Evolutionary conservation across 2,113 vertebrate species (phyloP).

Genomic region (Beaufortia kweichowensis): DNA sequence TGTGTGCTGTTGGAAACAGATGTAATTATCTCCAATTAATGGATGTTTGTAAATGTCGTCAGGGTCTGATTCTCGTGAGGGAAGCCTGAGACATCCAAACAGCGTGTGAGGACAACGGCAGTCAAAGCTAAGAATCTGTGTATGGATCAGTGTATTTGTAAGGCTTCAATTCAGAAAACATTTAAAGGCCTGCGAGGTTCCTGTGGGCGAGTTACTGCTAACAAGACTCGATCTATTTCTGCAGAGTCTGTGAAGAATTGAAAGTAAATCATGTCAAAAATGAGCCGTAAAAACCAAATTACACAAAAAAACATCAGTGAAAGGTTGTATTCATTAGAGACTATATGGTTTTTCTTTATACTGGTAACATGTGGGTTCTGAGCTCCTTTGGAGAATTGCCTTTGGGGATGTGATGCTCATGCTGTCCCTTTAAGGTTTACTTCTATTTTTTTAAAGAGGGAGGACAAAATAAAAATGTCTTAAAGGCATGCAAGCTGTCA

Average conservation of each 20-base stretch:
- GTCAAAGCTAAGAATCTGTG: constrained; percentile 46
- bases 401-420: constrained; percentile 47
- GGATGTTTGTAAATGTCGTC: constrained; percentile 45
- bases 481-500: constrained; percentile 39
- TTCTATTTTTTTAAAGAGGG: constrained; percentile 37
- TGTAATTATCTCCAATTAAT: constrained; percentile 42
- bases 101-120: constrained; percentile 11
- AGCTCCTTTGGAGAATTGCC: constrained; percentile 46
- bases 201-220: constrained; percentile 27
- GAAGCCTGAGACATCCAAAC: constrained; percentile 15
- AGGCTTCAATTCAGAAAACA: constrained; percentile 55
- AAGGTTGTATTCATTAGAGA: constrained; percentile 42
- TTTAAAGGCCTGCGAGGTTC: constrained; percentile 61
- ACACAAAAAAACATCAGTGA: constrained; percentile 14
- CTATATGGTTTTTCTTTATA: constrained; percentile 50
- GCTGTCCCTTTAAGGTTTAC: constrained; percentile 56
- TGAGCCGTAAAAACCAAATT: constrained; percentile 25
- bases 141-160: constrained; percentile 68
- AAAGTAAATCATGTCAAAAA: constrained; percentile 43
- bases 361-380: constrained; percentile 41
- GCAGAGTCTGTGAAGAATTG: constrained; percentile 27
- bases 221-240: not conserved
- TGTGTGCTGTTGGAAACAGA: constrained; percentile 28
- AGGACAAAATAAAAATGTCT: constrained; percentile 49
- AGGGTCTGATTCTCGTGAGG: constrained; percentile 37